Evolutionary conservation across 2,888 invertebrate species (phyloP).

Genomic region (Reticulitermes lucifugus): DNA sequence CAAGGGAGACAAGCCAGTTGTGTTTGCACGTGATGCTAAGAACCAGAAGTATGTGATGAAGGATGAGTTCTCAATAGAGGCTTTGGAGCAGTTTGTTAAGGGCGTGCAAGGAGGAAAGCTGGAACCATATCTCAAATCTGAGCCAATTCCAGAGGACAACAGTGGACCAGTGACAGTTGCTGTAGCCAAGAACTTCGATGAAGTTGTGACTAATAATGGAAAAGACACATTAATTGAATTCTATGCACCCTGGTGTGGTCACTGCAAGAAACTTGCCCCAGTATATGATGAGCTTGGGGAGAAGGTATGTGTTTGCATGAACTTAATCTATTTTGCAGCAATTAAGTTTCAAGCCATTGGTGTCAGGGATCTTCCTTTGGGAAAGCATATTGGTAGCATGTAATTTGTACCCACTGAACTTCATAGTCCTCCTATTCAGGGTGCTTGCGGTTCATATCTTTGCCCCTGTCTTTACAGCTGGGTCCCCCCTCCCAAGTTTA

Average conservation of each 20-base stretch:
- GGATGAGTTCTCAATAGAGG: slow-evolving; percentile 91
- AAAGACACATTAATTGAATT: slow-evolving; percentile 97
- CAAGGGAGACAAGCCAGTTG: slow-evolving; percentile 89
- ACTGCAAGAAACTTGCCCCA: slow-evolving; percentile 96
- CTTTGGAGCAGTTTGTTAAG: slow-evolving; percentile 85
- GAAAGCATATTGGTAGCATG: too few species aligned
- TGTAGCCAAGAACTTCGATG: slow-evolving; percentile 97
- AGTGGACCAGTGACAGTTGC: slow-evolving; percentile 88
- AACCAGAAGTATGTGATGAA: slow-evolving; percentile 92
- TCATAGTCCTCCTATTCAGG: too few species aligned
- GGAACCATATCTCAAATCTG: slow-evolving; percentile 95
- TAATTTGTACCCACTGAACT: too few species aligned
- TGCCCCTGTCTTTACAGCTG: too few species aligned
- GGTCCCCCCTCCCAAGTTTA: too few species aligned
- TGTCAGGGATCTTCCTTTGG: too few species aligned
- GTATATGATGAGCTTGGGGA: slow-evolving; percentile 94
- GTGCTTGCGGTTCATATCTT: too few species aligned
- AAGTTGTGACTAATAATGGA: slow-evolving; percentile 88
- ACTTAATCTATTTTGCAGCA: background rate
- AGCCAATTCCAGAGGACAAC: slow-evolving; percentile 88
- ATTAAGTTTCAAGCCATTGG: too few species aligned
- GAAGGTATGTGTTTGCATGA: slow-evolving; percentile 67
- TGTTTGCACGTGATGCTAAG: slow-evolving; percentile 84
- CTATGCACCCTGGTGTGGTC: slow-evolving; percentile 99
- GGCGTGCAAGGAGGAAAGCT: slow-evolving; percentile 85